A percentile compares a stretch with the other conserved stretches of the same genome.
Conservation (phyloP, 2,888 invertebrate genomes). For the Tuberolachnus salignus region DNA sequence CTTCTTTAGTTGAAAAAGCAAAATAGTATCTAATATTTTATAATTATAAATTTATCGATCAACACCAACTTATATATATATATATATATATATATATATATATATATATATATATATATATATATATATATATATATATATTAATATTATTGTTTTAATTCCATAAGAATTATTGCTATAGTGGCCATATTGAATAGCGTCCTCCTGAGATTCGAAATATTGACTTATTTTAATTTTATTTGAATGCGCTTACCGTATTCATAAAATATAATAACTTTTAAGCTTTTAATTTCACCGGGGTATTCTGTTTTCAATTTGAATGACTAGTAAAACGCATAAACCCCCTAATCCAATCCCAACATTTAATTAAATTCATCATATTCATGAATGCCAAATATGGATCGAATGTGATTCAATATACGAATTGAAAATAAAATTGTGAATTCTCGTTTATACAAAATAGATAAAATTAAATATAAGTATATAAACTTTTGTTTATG, state of each 20-base stretch:
- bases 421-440: slow-evolving; percentile 30
- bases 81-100: too few relatives aligned
- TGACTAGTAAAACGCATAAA: slow-evolving; percentile 26
- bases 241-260: slow-evolving; percentile 31
- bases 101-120: too few relatives aligned
- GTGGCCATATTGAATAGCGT: slow-evolving; percentile 16
- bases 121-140: too few relatives aligned
- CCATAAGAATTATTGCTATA: too few relatives aligned
- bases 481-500: too few relatives aligned
- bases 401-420: slow-evolving; percentile 35
- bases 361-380: slow-evolving; percentile 46
- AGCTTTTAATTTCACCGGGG: slow-evolving; percentile 48
- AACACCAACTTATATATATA: too few relatives aligned
- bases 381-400: slow-evolving; percentile 34
- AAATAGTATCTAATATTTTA: too few relatives aligned
- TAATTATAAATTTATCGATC: too few relatives aligned
- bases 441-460: not conserved
- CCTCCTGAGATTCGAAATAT: slow-evolving; percentile 22
- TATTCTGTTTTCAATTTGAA: slow-evolving; percentile 50
- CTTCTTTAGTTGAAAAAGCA: too few relatives aligned
- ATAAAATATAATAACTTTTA: slow-evolving; percentile 44
- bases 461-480: too few relatives aligned
- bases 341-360: slow-evolving; percentile 19
- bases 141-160: too few relatives aligned
- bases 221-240: slow-evolving; percentile 38